phyloP scores from a whole-genome alignment of 2,888 invertebrate genomes.

The Zaprionus lineosus region DNA sequence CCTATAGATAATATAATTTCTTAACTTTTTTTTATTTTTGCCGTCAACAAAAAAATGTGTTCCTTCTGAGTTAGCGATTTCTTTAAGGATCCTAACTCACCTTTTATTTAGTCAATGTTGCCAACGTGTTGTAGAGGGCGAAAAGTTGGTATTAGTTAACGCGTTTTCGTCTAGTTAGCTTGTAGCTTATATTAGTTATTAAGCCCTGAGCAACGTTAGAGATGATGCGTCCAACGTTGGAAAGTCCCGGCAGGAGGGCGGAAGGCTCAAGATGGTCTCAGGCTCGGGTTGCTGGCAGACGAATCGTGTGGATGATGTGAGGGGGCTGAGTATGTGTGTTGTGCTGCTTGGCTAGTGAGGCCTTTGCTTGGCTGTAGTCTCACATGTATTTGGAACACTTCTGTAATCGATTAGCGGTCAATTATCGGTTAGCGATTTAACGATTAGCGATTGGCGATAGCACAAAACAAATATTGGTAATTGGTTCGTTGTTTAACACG shows the following conservation, averaged over 20 bases:
- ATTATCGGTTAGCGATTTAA: constrained; percentile 37
- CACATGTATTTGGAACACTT: constrained; percentile 69
- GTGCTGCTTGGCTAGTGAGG: constrained; percentile 56
- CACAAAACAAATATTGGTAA: constrained; percentile 10
- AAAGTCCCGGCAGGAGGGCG: constrained; percentile 43
- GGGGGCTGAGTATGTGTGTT: constrained; percentile 35
- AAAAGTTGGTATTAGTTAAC: constrained; percentile 4
- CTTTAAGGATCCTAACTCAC: too few relatives aligned
- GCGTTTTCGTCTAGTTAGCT: constrained; percentile 8
- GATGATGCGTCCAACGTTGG: constrained; percentile 27
- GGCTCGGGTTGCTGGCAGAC: constrained; percentile 43
- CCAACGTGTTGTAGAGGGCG: constrained; percentile 28
- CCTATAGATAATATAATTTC: too few relatives aligned
- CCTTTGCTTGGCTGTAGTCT: constrained; percentile 59
- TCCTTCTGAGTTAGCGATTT: too few relatives aligned
- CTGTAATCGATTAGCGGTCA: constrained; percentile 50
- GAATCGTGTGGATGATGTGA: constrained; percentile 53
- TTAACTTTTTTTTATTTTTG: too few relatives aligned
- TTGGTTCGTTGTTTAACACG: constrained; percentile 30
- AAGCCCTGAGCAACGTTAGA: constrained; percentile 41
- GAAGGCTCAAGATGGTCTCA: constrained; percentile 48
- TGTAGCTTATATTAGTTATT: constrained; percentile 12
- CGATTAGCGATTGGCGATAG: constrained; percentile 9
- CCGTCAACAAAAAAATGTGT: too few relatives aligned
- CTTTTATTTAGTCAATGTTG: constrained; percentile 60